A percentile compares a stretch with the other conserved stretches of the same genome.
Evolutionary conservation across 1,140 invertebrate genomes (phyloP).

Genomic region (Muscidifurax raptorellus): DNA sequence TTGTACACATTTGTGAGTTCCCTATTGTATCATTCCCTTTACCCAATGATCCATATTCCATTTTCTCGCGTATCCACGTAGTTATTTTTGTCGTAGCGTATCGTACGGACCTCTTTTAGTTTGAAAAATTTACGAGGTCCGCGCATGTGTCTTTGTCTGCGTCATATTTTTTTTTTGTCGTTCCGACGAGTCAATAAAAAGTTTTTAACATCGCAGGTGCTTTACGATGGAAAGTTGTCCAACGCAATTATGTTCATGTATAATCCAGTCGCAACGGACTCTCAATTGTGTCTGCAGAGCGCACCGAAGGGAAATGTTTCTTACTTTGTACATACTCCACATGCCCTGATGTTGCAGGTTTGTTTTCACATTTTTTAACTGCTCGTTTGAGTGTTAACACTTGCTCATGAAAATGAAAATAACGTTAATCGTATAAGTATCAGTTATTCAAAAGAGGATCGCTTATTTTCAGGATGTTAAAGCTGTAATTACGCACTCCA

Average conservation of each 20-base stretch:
- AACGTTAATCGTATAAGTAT: background rate
- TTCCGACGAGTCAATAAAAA: slow-evolving; percentile 22
- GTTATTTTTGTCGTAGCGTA: background rate
- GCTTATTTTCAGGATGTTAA: slow-evolving; percentile 92
- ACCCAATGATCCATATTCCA: background rate
- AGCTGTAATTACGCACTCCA: slow-evolving; percentile 98
- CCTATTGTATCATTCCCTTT: background rate
- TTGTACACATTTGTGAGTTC: background rate
- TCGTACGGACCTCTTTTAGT: background rate
- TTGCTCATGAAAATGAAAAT: background rate
- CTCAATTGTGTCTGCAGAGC: slow-evolving; percentile 97
- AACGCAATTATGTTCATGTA: slow-evolving; percentile 99
- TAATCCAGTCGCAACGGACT: slow-evolving; percentile 98
- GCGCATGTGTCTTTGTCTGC: background rate
- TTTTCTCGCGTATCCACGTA: background rate
- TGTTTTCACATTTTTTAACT: background rate
- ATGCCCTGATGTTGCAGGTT: slow-evolving; percentile 98
- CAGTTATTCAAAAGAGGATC: too few relatives aligned
- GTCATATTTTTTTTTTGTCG: background rate
- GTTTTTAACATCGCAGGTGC: slow-evolving; percentile 80
- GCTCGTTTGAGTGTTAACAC: background rate
- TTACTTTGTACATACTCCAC: slow-evolving; percentile 99
- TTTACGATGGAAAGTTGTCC: slow-evolving; percentile 98
- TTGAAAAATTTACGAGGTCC: slow-evolving; percentile 6
- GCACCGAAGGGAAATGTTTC: slow-evolving; percentile 97